phyloP scores from a whole-genome alignment of 2,797 vertebrate genomes.

The Anas bernieri region DNA sequence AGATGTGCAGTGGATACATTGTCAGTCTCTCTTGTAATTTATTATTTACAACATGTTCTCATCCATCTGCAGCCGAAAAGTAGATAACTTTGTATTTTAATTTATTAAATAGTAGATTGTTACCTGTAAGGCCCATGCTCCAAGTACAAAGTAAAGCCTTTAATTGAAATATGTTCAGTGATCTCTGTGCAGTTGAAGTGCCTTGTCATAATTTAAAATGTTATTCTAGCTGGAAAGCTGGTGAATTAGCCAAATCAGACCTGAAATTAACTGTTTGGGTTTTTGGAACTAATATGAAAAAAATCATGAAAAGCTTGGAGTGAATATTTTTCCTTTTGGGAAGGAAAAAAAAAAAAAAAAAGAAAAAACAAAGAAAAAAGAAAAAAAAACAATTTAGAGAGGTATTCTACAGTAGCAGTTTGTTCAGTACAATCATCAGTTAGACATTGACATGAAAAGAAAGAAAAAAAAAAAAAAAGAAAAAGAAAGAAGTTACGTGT shows the following conservation, averaged over 20 bases:
- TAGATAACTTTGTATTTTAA: slow-evolving; percentile 5
- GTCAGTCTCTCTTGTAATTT: slow-evolving; percentile 45
- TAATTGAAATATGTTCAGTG: neutral
- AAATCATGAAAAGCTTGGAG: neutral
- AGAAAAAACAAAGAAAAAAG: neutral
- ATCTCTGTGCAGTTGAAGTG: neutral
- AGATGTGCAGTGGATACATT: neutral
- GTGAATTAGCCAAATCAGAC: neutral
- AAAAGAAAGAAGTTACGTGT: neutral
- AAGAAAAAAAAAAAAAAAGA: neutral
- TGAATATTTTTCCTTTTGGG: neutral
- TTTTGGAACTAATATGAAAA: neutral
- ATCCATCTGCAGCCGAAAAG: slow-evolving; percentile 27
- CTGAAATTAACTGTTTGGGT: neutral
- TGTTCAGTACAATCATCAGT: neutral
- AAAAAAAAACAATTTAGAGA: neutral
- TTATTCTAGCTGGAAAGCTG: neutral
- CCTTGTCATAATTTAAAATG: neutral
- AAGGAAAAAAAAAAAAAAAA: neutral
- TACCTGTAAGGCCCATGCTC: neutral
- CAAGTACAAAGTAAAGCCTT: slow-evolving; percentile 44
- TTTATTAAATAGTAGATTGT: slow-evolving; percentile 33
- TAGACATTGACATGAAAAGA: neutral
- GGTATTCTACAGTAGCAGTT: neutral
- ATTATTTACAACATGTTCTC: slow-evolving; percentile 54